Percentiles rank a stretch among this genome's conserved stretches.
phyloP scores from a whole-genome alignment of 2,888 invertebrate genomes.

The Cosmia trapezina region DNA sequence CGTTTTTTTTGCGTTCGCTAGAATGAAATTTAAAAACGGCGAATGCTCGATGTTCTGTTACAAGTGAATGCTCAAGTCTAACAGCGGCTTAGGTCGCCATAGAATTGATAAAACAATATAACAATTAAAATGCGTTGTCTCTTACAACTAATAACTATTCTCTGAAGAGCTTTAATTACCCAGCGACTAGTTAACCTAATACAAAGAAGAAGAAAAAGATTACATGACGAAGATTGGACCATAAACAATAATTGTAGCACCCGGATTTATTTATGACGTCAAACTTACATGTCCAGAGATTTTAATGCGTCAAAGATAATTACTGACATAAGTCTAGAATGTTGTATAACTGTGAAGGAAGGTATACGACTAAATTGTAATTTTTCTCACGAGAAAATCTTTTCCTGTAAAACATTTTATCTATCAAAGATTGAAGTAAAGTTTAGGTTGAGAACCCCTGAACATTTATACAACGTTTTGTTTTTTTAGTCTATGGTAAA shows the following conservation, averaged over 20 bases:
- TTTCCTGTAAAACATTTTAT: neutral
- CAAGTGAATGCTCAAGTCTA: too few relatives aligned
- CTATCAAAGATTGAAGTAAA: neutral
- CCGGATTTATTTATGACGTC: conserved; percentile 59
- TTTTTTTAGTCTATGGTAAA: conserved; percentile 6
- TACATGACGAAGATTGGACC: conserved; percentile 34
- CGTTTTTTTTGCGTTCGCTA: too few relatives aligned
- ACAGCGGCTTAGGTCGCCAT: too few relatives aligned
- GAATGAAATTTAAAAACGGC: too few relatives aligned
- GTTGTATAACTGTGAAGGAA: conserved; percentile 28
- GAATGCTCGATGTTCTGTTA: too few relatives aligned
- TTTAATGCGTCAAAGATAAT: conserved; percentile 41
- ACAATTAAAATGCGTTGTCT: conserved; percentile 49
- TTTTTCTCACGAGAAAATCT: conserved; percentile 9
- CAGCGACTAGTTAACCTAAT: conserved; percentile 11
- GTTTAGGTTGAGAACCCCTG: neutral
- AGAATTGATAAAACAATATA: conserved; percentile 1
- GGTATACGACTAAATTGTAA: neutral
- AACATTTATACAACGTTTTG: neutral
- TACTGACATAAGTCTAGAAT: conserved; percentile 9
- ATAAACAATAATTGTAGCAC: conserved; percentile 32
- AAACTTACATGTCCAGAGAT: conserved; percentile 31
- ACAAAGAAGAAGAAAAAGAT: conserved; percentile 40
- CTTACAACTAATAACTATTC: conserved; percentile 7
- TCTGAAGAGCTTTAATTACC: conserved; percentile 28